These are phyloP conservation scores for Cottoperca gobio DNA, from an alignment of 2,797 vertebrate genomes.

Conservation along the genomic window DNA sequence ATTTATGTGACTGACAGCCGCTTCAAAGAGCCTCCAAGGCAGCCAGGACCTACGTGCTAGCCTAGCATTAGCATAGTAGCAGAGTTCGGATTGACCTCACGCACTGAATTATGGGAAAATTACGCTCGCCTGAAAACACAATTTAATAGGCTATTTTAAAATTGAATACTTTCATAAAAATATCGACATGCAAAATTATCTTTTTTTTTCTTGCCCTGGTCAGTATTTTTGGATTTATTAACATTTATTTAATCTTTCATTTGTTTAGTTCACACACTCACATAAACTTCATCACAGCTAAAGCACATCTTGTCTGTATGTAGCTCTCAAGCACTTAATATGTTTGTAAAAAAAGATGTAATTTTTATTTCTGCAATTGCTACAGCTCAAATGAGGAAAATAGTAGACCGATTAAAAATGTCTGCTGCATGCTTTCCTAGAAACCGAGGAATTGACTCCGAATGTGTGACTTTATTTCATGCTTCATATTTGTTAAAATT, in stretches of 20 bases:
- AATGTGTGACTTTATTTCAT: background rate
- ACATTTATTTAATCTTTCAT: background rate
- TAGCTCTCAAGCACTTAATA: background rate
- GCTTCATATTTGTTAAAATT: background rate
- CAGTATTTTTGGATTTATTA: too few species aligned
- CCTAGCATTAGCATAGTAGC: background rate
- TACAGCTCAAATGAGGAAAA: background rate
- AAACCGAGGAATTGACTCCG: background rate
- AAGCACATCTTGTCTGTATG: background rate
- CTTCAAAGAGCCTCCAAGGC: background rate
- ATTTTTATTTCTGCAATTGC: background rate
- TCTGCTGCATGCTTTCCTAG: background rate
- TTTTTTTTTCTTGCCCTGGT: too few species aligned
- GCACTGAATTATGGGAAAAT: conserved; percentile 4
- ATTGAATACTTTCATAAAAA: background rate
- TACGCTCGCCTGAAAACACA: background rate
- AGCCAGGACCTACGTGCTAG: background rate
- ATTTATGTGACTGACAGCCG: background rate
- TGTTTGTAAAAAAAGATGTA: background rate
- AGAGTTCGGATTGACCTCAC: background rate
- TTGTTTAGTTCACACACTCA: background rate
- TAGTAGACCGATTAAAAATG: background rate
- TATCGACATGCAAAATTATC: too few species aligned
- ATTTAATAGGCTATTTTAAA: background rate
- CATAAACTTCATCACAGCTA: background rate